Percentiles rank a stretch among this genome's conserved stretches.
These are phyloP conservation scores for Polyommatus iphigenia DNA, from an alignment of 2,888 invertebrate species.

Conservation along the genomic window DNA sequence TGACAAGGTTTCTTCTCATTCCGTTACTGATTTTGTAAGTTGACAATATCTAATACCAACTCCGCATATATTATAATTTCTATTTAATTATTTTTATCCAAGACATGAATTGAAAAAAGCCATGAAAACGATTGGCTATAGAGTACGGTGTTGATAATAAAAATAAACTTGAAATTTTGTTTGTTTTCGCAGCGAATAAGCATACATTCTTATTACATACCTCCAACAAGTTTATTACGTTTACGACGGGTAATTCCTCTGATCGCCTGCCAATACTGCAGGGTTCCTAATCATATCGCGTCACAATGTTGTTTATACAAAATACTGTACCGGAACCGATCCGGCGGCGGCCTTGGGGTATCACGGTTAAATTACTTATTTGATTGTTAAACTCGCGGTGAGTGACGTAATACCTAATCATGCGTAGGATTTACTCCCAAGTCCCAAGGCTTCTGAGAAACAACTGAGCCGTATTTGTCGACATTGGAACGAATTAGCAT, in stretches of 20 bases:
- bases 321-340: slow-evolving; percentile 12
- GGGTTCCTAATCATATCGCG: not conserved
- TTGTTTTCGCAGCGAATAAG: not conserved
- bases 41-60: not conserved
- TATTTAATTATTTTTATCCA: not conserved
- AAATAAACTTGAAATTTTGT: not conserved
- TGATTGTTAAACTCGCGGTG: not conserved
- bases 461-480: not conserved
- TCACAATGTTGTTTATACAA: slow-evolving; percentile 1
- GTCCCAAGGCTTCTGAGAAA: not conserved
- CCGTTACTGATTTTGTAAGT: not conserved
- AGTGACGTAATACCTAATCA: slow-evolving; percentile 3
- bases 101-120: no score
- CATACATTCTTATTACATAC: not conserved
- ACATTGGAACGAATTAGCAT: not conserved
- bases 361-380: slow-evolving; percentile 24
- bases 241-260: not conserved
- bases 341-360: not conserved
- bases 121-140: not conserved
- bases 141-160: not conserved
- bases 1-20: not conserved
- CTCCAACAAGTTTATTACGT: not conserved
- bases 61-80: not conserved
- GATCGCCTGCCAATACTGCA: not conserved
- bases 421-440: slow-evolving; percentile 13